These are phyloP conservation scores for Cephus spinipes DNA, from an alignment of 2,888 invertebrate species.

Conservation along the genomic window DNA sequence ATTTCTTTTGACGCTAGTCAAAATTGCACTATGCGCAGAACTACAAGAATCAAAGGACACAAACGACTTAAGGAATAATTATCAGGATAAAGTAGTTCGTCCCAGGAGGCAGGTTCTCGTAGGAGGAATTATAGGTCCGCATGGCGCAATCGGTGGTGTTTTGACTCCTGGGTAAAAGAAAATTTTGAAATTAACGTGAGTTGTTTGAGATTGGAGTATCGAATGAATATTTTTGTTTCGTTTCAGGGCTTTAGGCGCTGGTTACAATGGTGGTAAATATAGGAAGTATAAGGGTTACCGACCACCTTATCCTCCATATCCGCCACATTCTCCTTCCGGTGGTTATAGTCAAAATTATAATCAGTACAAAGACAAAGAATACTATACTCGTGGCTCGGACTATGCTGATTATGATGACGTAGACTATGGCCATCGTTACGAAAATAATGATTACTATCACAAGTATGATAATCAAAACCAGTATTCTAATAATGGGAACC, in stretches of 20 bases:
- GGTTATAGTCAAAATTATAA: background rate
- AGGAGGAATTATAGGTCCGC: background rate
- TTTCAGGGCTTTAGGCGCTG: background rate
- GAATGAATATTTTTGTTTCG: background rate
- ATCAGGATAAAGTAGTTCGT: background rate
- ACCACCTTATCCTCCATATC: slow-evolving; percentile 28
- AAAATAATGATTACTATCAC: background rate
- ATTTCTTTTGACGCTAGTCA: background rate
- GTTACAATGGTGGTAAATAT: background rate
- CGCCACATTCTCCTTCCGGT: background rate
- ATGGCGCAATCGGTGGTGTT: background rate
- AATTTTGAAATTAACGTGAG: background rate
- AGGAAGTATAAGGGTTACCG: slow-evolving; percentile 19
- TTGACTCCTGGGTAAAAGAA: background rate
- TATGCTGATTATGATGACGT: background rate
- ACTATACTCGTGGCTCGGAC: slow-evolving; percentile 18
- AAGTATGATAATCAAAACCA: background rate
- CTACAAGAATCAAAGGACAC: background rate
- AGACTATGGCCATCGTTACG: background rate
- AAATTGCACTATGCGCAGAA: background rate
- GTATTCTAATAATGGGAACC: background rate
- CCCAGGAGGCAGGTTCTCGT: background rate
- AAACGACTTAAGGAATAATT: background rate
- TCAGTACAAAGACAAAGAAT: slow-evolving; percentile 25
- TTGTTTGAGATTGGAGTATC: background rate